phyloP scores from a whole-genome alignment of 2,888 invertebrate genomes.

The Drosophila paracracens region DNA sequence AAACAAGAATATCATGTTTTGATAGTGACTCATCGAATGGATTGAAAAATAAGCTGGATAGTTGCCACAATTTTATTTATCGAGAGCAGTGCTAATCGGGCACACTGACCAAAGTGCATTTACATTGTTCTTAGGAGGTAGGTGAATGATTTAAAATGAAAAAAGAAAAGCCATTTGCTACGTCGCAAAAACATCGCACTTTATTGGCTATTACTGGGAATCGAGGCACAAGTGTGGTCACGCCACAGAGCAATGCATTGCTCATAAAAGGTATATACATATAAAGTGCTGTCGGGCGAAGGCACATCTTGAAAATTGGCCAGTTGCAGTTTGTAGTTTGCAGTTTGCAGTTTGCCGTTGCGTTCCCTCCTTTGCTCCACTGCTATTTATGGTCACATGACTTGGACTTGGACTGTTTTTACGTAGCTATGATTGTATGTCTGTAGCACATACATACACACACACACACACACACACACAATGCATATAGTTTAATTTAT shows the following conservation, averaged over 20 bases:
- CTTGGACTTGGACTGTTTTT: constrained; percentile 13
- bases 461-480: background rate
- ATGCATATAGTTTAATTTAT: constrained; percentile 60
- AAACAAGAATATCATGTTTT: background rate
- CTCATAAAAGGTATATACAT: constrained; percentile 10
- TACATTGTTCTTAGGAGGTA: background rate
- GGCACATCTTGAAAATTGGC: constrained; percentile 20
- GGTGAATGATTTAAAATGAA: background rate
- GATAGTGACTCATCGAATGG: background rate
- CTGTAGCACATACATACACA: background rate
- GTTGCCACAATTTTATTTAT: background rate
- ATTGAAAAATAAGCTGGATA: background rate
- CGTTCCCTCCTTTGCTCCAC: background rate
- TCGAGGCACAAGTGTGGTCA: constrained; percentile 10
- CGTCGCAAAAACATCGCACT: constrained; percentile 2
- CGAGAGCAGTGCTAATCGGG: background rate
- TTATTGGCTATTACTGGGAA: constrained; percentile 14
- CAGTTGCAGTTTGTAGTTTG: constrained; percentile 9
- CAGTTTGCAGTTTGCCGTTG: background rate
- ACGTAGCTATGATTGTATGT: background rate
- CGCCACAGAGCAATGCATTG: constrained; percentile 8
- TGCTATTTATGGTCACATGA: constrained; percentile 22
- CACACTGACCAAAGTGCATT: background rate
- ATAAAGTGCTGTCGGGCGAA: constrained; percentile 14
- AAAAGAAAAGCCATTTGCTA: background rate